Conservation (phyloP, 2,797 vertebrate genomes). For the Pseudomugil gertrudae region DNA sequence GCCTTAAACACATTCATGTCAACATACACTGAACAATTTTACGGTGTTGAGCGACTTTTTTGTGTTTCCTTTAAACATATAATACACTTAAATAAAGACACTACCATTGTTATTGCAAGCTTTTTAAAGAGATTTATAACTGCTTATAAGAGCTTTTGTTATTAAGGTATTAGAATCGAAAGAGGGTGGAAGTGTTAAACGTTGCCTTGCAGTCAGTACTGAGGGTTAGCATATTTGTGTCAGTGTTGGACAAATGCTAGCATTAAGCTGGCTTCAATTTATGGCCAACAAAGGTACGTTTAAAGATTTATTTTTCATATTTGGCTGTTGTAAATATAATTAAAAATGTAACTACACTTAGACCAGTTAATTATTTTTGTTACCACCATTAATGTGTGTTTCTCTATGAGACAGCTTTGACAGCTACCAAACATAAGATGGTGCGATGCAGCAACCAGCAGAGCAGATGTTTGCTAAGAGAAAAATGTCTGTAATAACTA, state of each 20-base stretch:
- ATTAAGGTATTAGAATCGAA: not conserved
- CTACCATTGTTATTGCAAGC: not conserved
- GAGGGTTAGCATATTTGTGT: conserved; percentile 7
- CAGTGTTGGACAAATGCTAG: conserved; percentile 35
- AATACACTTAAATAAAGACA: not conserved
- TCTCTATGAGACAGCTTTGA: conserved; percentile 49
- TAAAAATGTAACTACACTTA: fast-evolving
- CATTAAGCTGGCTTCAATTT: conserved; percentile 54
- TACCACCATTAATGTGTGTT: not conserved
- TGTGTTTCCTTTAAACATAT: not conserved
- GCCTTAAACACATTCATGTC: not conserved
- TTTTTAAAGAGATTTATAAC: not conserved
- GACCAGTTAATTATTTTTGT: not conserved
- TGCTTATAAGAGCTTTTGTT: not conserved
- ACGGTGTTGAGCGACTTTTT: not conserved
- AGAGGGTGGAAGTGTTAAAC: not conserved
- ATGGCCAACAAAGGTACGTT: conserved; percentile 58
- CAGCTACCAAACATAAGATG: conserved; percentile 53
- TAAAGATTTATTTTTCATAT: not conserved
- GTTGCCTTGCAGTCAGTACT: conserved; percentile 35
- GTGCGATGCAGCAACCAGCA: conserved; percentile 34
- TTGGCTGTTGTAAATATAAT: not conserved
- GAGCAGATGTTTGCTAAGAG: not conserved
- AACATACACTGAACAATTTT: not conserved
- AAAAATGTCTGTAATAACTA: not conserved